Percentiles rank a stretch among this genome's conserved stretches.
phyloP scores from a whole-genome alignment of 2,797 vertebrate species.

The Apodemus agrarius region DNA sequence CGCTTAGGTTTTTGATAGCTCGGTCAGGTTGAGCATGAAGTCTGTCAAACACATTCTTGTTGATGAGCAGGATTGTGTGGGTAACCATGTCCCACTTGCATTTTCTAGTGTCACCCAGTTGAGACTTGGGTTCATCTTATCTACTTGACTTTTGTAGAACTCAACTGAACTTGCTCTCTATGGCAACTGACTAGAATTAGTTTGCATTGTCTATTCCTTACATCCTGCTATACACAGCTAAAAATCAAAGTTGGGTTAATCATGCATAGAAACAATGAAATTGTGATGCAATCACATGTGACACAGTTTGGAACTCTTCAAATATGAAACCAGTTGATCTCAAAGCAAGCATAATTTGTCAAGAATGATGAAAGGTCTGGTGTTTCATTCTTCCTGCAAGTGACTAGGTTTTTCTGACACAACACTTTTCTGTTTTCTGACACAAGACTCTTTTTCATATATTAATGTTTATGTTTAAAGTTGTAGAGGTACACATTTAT shows the following conservation, averaged over 20 bases:
- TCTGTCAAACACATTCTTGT: not conserved
- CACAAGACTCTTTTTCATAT: not conserved
- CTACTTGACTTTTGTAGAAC: not conserved
- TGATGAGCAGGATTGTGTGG: not conserved
- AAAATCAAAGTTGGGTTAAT: slow-evolving; percentile 16
- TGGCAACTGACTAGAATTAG: not conserved
- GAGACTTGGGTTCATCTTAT: not conserved
- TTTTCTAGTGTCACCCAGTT: not conserved
- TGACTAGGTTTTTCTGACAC: not conserved
- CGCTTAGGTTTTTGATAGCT: not conserved
- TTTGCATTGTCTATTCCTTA: not conserved
- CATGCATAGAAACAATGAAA: not conserved
- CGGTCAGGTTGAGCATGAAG: not conserved
- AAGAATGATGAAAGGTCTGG: not conserved
- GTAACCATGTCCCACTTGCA: not conserved
- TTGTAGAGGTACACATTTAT: not conserved
- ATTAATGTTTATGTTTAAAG: not conserved
- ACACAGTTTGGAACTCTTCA: not conserved
- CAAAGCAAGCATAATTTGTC: not conserved
- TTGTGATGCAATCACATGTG: not conserved
- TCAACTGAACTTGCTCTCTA: not conserved
- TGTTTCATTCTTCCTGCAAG: not conserved
- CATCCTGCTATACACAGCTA: not conserved
- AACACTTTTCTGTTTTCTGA: too few species aligned
- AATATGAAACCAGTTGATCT: not conserved